phyloP scores from a whole-genome alignment of 1,140 invertebrate species.

The Pararge aegeria region DNA sequence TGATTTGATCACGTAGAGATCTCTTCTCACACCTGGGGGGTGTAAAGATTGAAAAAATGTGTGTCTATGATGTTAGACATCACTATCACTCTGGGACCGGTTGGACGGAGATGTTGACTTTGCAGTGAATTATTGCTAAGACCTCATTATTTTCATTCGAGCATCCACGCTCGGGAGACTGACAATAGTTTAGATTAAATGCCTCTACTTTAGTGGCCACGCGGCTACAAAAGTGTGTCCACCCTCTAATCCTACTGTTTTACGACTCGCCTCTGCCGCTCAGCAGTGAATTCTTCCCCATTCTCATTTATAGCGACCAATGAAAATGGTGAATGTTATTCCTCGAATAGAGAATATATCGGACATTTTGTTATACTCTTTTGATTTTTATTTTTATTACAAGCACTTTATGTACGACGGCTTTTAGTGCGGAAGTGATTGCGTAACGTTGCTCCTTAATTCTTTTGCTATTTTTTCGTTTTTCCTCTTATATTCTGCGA shows the following conservation, averaged over 20 bases:
- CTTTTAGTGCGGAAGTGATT: conserved; percentile 8
- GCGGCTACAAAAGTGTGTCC: conserved; percentile 32
- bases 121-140: too few relatives aligned
- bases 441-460: conserved; percentile 2
- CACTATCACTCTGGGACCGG: too few relatives aligned
- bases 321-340: conserved; percentile 33
- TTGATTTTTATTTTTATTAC: conserved; percentile 29
- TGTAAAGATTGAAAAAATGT: too few relatives aligned
- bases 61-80: too few relatives aligned
- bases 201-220: conserved; percentile 6
- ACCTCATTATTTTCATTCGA: too few relatives aligned
- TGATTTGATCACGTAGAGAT: too few relatives aligned
- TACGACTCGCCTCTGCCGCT: conserved; percentile 52
- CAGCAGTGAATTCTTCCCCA: conserved; percentile 41
- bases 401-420: conserved; percentile 16
- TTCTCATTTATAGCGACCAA: conserved; percentile 53
- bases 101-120: too few relatives aligned
- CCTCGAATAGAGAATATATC: conserved; percentile 23
- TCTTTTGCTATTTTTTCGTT: background rate
- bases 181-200: background rate
- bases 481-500: background rate
- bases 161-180: too few relatives aligned
- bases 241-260: conserved; percentile 59
- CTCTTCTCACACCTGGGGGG: too few relatives aligned
- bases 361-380: conserved; percentile 25